Base-by-base conservation (phyloP, 2,888 invertebrate genomes). In the Synergus gifuensis region DNA sequence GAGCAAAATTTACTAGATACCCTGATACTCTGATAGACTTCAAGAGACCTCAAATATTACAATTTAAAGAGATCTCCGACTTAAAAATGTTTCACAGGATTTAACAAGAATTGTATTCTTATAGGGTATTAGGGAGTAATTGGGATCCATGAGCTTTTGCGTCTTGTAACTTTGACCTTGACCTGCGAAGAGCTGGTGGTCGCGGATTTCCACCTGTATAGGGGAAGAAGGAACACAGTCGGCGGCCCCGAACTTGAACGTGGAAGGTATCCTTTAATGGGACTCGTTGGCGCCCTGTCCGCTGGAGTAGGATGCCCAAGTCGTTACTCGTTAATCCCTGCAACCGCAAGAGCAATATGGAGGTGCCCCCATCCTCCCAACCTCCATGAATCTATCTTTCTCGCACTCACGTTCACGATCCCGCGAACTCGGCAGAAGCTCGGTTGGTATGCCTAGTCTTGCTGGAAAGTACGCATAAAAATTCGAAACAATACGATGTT, bases 401-500 rank as follows among this genome's bases (percentile, higher is more conserved):
- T 73, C 40, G 73, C 54, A 54, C 73, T 54, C 54, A 54, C n/a
- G 28, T n/a, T 28, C 16, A 4, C n/a, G 18, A 54, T 40, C 28
- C n/a, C 22, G 16, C 54, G n/a, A 54, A 73, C 36, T 9, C 54
- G 2, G 12, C 40, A 54, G 69, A 73, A 73, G 28, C 49, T 49
- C 16, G 16, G n/a, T 54, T 54, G 73, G 73, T 73, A 73, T 73
- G 54, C n/a, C 36, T 54, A 73, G 73, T 58, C 49, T 18, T 66
- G n/a, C 66, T 66, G 40, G 81, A 84, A 83, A 87, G 86, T 87
- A 86, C 80, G 87, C 87, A 87, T 86, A 91, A 91, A 90, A 90
- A 88, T 86, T 82, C 82, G 87, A 88, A 90, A 92, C 92, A 92
- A 92, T 92, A 92, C 90, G 88, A 88, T 91, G 92, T 91, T 86